Evolutionary conservation across 2,888 invertebrate species (phyloP), one percentile per base, ranked within the genome.

Genomic region (Drosophila nr. medialis): DNA sequence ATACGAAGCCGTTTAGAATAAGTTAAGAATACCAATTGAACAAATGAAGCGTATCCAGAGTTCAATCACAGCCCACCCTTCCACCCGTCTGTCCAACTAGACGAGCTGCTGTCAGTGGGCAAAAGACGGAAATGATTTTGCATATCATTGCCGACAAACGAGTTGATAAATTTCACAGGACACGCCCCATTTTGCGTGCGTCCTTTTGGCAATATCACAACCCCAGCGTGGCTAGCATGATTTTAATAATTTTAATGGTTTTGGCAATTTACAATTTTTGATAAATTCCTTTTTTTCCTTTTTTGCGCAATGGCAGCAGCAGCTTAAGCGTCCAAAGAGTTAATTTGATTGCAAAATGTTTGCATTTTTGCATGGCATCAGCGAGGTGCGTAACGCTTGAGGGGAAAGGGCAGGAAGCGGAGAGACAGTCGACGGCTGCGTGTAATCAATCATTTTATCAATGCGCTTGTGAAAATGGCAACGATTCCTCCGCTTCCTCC

Each of bases 211-310:
- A 77, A 59, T 4, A 29, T 4, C 38, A 40, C 30, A 30, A 61
- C 65, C 60, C 54, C 49, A 55, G 48, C 38, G 53, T 24, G 24
- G 45, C 77, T 18, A 63, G 72, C 81, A 91, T 90, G 91, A 91
- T 91, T 91, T 90, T 91, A 91, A 91, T 92, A 91, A 91, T 90
- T 91, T 91, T 91, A 91, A 91, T 91, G 91, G 92, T 90, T 90
- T 86, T 81, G 83, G 83, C 88, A 87, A 90, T 89, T 91, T 91
- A 87, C 87, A 80, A 86, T 86, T 88, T 89, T 86, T 90, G 89
- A 90, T 90, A 90, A 90, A 86, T 89, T 88, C 63, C 38, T 86
- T 89, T 88, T 83, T 81, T 82, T 72, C 30, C 36, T 79, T 82
- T 81, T 65, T 62, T n/a, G 8, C 34, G 38, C 49, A 55, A 45